Conservation (phyloP, 1,140 invertebrate species). For the Ladona fulva region DNA sequence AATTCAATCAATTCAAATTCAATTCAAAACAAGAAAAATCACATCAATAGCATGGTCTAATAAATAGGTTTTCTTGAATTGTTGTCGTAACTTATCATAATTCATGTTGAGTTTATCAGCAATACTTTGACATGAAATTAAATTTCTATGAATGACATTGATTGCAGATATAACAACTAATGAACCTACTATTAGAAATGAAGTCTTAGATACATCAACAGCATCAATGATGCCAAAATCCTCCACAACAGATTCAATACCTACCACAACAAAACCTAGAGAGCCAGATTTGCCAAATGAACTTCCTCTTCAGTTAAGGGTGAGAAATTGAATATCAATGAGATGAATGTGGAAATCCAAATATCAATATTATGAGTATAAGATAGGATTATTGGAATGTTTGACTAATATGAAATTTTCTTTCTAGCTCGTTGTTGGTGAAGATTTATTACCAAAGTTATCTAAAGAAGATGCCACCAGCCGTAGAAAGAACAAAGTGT, state of each 20-base stretch:
- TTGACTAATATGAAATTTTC: neutral
- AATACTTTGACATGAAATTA: too few species aligned
- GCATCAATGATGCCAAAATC: neutral
- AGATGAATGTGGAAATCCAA: neutral
- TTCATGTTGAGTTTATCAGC: too few species aligned
- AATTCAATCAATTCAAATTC: too few species aligned
- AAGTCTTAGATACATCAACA: neutral
- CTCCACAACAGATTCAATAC: conserved; percentile 13
- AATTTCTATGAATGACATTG: neutral
- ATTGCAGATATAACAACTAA: neutral
- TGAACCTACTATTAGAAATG: neutral
- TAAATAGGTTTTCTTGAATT: too few species aligned
- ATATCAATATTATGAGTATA: neutral
- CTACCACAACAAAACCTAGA: conserved; percentile 18
- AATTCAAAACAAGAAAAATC: too few species aligned
- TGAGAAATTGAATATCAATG: conserved; percentile 13
- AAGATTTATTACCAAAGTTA: conserved; percentile 22
- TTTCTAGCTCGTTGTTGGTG: conserved; percentile 25
- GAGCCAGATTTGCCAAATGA: conserved; percentile 23
- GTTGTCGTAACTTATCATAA: too few species aligned
- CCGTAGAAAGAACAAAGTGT: neutral
- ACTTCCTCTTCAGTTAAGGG: conserved; percentile 24
- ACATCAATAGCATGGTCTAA: too few species aligned
- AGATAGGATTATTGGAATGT: neutral
- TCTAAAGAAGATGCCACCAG: neutral